Evolutionary conservation across 2,888 invertebrate species (phyloP).

Genomic region (Aphidoletes aphidimyza): DNA sequence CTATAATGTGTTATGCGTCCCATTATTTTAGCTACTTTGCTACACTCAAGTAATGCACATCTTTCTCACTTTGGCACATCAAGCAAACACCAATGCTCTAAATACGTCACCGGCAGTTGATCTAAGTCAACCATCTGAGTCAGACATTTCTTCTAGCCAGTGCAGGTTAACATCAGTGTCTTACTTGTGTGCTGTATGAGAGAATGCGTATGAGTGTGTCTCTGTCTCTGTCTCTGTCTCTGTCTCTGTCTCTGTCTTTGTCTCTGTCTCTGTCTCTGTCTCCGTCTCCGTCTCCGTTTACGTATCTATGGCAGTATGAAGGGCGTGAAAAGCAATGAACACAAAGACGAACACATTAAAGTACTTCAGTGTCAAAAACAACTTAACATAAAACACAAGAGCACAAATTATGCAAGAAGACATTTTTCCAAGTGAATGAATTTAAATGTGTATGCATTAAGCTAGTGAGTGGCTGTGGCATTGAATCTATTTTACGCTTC

Average conservation of each 20-base stretch:
- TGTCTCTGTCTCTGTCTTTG: not conserved
- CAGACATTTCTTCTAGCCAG: no score
- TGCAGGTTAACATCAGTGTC: not conserved
- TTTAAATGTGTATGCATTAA: slow-evolving; percentile 52
- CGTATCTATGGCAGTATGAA: not conserved
- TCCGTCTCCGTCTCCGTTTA: not conserved
- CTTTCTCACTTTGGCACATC: not conserved
- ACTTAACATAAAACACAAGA: slow-evolving; percentile 52
- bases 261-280: not conserved
- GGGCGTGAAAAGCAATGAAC: slow-evolving; percentile 53
- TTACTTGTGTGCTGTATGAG: not conserved
- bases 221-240: not conserved
- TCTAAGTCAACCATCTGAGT: no score
- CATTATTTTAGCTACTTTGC: slow-evolving; percentile 42
- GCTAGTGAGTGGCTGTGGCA: slow-evolving; percentile 33
- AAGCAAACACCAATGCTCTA: no score
- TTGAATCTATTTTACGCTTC: not conserved
- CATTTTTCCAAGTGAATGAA: slow-evolving; percentile 53
- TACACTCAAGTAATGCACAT: slow-evolving; percentile 41
- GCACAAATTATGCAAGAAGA: slow-evolving; percentile 53
- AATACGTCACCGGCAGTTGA: no score
- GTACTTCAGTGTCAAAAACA: slow-evolving; percentile 54
- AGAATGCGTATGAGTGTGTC: not conserved
- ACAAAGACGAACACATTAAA: slow-evolving; percentile 48
- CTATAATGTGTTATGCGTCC: slow-evolving; percentile 43